Percentiles rank a stretch among this genome's conserved stretches.
These are phyloP conservation scores for Zaprionus bogoriensis DNA, from an alignment of 2,888 invertebrate genomes.

Conservation along the genomic window DNA sequence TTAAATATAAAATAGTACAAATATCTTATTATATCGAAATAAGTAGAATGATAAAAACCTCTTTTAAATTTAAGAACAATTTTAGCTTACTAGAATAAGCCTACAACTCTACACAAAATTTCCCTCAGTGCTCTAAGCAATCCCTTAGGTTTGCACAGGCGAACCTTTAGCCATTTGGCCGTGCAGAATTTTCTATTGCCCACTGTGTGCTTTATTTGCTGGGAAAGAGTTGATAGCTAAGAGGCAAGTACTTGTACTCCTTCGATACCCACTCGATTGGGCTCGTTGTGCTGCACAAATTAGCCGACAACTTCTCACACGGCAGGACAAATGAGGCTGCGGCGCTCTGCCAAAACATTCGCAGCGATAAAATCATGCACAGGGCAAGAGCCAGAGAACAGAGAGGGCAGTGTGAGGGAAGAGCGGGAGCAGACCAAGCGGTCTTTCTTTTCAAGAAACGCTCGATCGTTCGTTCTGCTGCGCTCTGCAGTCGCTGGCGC, in stretches of 20 bases:
- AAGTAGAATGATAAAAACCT: no score
- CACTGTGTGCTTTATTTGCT: background rate
- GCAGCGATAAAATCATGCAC: constrained; percentile 52
- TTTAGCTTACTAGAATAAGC: no score
- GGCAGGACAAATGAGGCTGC: constrained; percentile 59
- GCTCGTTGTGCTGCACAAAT: constrained; percentile 26
- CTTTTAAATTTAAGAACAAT: no score
- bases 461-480: no score
- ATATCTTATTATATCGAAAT: no score
- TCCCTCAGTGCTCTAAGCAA: no score
- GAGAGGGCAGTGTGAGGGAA: background rate
- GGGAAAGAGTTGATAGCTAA: background rate
- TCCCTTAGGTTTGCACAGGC: background rate
- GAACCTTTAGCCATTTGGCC: background rate
- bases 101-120: no score
- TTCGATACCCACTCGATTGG: background rate
- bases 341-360: constrained; percentile 39
- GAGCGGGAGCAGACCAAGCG: no score
- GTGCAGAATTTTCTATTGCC: background rate
- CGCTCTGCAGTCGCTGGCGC: no score
- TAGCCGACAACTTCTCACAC: constrained; percentile 53
- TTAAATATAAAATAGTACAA: no score
- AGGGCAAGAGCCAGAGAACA: background rate
- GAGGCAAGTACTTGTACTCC: background rate
- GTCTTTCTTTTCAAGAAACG: constrained; percentile 45